Percentiles rank a stretch among this genome's conserved stretches.
Conservation (phyloP, 2,888 invertebrate genomes). For the Cantharis rufa region DNA sequence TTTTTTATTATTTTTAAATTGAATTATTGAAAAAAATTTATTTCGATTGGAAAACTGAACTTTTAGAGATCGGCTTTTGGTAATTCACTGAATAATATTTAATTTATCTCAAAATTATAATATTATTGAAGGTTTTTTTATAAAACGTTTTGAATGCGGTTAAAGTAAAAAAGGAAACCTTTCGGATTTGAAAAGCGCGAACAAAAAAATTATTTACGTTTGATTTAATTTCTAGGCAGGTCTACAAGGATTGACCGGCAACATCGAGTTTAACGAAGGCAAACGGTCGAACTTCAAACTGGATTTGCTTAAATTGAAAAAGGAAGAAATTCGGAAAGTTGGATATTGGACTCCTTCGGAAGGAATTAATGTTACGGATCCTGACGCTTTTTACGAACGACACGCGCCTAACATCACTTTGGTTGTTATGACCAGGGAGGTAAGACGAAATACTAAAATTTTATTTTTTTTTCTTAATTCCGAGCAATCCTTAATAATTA, state of each 20-base stretch:
- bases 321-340: conserved; percentile 77
- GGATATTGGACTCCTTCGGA: conserved; percentile 79
- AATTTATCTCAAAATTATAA: not conserved
- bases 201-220: conserved; percentile 1
- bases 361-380: conserved; percentile 82
- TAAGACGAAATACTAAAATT: conserved; percentile 51
- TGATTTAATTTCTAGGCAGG: conserved; percentile 63
- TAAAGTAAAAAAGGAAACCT: not conserved
- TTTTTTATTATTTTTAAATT: no score
- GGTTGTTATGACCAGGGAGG: conserved; percentile 89
- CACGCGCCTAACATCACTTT: conserved; percentile 84
- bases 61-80: no score
- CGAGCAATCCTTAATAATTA: not conserved
- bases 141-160: not conserved
- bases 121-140: not conserved
- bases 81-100: no score
- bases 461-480: not conserved
- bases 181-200: not conserved
- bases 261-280: conserved; percentile 84
- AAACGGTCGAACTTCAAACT: conserved; percentile 82
- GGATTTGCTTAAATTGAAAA: conserved; percentile 80
- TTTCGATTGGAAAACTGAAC: no score
- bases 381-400: conserved; percentile 82
- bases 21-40: no score
- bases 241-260: conserved; percentile 85